Conservation (phyloP, 2,888 invertebrate species). For the Euplexia lucipara region DNA sequence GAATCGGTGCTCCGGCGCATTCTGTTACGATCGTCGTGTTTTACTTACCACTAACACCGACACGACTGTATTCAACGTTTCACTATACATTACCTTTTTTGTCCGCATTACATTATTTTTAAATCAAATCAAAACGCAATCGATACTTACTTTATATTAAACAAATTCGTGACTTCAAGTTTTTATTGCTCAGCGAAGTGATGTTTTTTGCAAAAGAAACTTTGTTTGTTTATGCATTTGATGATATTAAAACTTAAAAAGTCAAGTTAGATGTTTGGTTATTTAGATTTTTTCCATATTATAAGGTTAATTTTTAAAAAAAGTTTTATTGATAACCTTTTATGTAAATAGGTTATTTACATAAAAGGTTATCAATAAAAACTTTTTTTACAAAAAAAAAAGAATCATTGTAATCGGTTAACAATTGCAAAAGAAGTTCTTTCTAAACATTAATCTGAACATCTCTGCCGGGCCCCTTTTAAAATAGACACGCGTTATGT, state of each 20-base stretch:
- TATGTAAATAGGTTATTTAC: no score
- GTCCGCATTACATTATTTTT: slow-evolving; percentile 22
- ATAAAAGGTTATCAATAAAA: no score
- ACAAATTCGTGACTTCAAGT: slow-evolving; percentile 17
- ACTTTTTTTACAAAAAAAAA: no score
- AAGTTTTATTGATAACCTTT: no score
- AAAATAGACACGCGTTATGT: no score
- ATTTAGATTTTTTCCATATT: no score
- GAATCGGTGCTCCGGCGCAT: slow-evolving; percentile 77
- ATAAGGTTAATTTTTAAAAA: no score
- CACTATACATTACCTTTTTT: slow-evolving; percentile 56
- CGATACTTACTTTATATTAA: slow-evolving; percentile 3
- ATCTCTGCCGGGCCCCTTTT: no score
- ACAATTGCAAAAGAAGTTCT: no score
- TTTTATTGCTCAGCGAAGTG: not conserved
- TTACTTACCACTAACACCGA: slow-evolving; percentile 62
- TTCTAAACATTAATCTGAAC: no score
- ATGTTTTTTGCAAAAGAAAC: slow-evolving; percentile 23
- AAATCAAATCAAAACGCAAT: slow-evolving; percentile 36
- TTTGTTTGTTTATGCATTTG: slow-evolving; percentile 17
- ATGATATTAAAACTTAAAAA: not conserved
- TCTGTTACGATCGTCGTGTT: slow-evolving; percentile 79
- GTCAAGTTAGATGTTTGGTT: not conserved
- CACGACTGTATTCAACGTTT: slow-evolving; percentile 54
- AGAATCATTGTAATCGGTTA: no score